Conservation (phyloP, 2,888 invertebrate species). For the Phengaris arion region DNA sequence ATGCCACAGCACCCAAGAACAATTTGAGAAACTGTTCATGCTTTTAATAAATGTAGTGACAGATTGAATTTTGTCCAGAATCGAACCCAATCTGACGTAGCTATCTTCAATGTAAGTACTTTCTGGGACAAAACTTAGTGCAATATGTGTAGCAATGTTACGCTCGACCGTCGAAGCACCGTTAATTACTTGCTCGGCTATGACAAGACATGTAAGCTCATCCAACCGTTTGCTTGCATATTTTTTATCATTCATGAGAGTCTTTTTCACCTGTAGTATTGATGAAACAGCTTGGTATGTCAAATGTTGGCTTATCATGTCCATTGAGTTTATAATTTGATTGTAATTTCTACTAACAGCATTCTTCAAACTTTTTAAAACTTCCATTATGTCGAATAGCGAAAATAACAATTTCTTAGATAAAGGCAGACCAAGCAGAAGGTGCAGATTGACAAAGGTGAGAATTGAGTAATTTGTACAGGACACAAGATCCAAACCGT, state of each 20-base stretch:
- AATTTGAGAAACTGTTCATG: constrained; percentile 83
- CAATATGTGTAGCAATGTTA: constrained; percentile 82
- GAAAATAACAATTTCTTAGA: constrained; percentile 86
- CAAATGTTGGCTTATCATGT: constrained; percentile 89
- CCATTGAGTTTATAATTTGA: constrained; percentile 85
- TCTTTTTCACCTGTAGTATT: constrained; percentile 84
- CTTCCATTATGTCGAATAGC: constrained; percentile 89
- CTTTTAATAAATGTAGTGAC: constrained; percentile 80
- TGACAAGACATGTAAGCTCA: constrained; percentile 85
- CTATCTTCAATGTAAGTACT: constrained; percentile 82
- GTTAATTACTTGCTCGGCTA: constrained; percentile 84
- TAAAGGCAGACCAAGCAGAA: constrained; percentile 86
- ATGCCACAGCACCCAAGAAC: constrained; percentile 91
- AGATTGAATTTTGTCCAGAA: constrained; percentile 82
- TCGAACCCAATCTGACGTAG: constrained; percentile 78
- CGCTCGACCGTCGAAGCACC: constrained; percentile 83
- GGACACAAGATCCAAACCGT: constrained; percentile 85
- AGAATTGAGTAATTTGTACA: constrained; percentile 77
- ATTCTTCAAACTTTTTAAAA: constrained; percentile 87
- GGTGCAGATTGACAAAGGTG: constrained; percentile 83
- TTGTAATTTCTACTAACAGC: constrained; percentile 84
- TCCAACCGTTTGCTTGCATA: constrained; percentile 84
- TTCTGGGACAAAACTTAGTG: constrained; percentile 83
- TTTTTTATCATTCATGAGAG: constrained; percentile 81
- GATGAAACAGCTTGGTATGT: constrained; percentile 85